These are phyloP conservation scores for Tinamus guttatus DNA, from an alignment of 2,113 vertebrate species.

Conservation along the genomic window DNA sequence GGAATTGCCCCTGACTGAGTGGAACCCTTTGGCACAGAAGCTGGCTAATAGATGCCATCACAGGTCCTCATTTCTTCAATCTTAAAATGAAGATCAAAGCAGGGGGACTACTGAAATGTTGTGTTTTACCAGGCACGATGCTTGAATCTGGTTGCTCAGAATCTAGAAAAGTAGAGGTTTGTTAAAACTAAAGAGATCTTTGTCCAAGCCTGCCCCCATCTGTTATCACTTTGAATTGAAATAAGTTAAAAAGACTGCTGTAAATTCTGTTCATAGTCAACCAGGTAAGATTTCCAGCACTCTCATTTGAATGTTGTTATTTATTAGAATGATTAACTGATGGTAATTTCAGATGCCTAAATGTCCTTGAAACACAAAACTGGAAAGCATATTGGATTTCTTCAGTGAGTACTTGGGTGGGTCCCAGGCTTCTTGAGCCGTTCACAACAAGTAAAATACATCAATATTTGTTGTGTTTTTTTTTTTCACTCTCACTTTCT, in stretches of 20 bases:
- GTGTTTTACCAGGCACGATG: not conserved
- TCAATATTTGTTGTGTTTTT: not conserved
- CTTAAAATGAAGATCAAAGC: not conserved
- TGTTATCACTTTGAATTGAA: not conserved
- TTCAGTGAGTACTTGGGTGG: not conserved
- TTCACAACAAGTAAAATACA: not conserved
- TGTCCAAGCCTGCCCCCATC: conserved; percentile 62
- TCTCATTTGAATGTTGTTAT: not conserved
- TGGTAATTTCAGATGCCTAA: not conserved
- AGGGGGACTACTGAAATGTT: not conserved
- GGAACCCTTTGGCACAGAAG: not conserved
- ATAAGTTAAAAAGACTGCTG: not conserved
- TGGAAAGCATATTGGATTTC: not conserved
- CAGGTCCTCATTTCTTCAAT: not conserved
- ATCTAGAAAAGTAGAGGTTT: not conserved
- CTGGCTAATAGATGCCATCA: not conserved
- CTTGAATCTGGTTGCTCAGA: not conserved
- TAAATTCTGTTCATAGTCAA: not conserved
- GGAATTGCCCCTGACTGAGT: not conserved
- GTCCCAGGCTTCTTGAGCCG: not conserved
- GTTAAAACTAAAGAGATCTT: not conserved
- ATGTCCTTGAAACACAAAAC: not conserved
- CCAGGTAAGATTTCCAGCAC: not conserved
- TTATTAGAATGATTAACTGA: not conserved
- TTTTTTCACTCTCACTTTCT: not conserved